Base-by-base conservation (phyloP, 2,797 vertebrate species). In the Merluccius polli region DNA sequence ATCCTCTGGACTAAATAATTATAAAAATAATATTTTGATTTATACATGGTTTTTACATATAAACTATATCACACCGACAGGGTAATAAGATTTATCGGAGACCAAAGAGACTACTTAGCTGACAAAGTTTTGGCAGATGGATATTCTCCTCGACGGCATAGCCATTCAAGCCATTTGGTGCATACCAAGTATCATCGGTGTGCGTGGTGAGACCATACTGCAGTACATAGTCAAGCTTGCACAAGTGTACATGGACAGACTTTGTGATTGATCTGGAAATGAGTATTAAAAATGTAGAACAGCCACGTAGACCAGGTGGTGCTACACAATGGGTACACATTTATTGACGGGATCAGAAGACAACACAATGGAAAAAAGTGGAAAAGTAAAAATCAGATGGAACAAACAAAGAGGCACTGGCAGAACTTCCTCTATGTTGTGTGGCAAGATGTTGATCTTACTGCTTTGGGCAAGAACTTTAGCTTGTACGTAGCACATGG, bases 91-190 rank as follows among this genome's bases (percentile, higher is more conserved):
- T 71, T 11, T 71, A 71, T 74, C 76, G 16, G 73, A 78, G 33
- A 32, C 0, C 18, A 78, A 78, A 13, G 74, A 76, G 75, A 78
- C 70, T 77, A 74, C 48, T 75, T 75, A 52, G 75, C 78, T 77
- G 76, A 80, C n/a, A 35, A 71, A 36, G 63, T 82, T 67, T 76
- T 74, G 13, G 33, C 33, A 73, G 32, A 85, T 79, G 78, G 81
- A 59, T 69, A 81, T 85, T 75, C 75, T 83, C 13, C 81, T 81
- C 15, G 73, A 81, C 83, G 79, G 84, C 70, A 78, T 85, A 74
- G 77, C 84, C 68, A 79, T 81, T 36, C 79, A 81, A 67, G 75
- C 73, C 33, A 73, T 83, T 31, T 8, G 9, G 6, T 77, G 74
- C 72, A 73, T 27, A 82, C 81, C 74, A 76, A 6, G 21, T 75